Conservation (phyloP, 1,140 invertebrate genomes). For the Heterodera carotae region DNA sequence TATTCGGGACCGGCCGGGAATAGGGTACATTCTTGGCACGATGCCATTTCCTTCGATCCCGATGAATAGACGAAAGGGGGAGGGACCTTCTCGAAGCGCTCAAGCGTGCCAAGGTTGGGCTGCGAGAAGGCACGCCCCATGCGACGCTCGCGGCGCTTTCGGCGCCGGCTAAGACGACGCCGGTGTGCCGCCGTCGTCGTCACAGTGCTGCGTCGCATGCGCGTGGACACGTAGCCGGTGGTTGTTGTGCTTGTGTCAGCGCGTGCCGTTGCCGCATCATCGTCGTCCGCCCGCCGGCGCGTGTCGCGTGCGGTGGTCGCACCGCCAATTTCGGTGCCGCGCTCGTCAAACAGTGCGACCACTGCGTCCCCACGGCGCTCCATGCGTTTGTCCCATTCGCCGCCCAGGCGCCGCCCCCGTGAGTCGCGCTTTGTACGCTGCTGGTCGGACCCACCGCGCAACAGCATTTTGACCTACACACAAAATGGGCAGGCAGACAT, state of each 20-base stretch:
- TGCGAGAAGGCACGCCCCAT: constrained; percentile 36
- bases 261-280: not conserved
- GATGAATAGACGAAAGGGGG: not conserved
- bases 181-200: not conserved
- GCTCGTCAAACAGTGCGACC: constrained; percentile 13
- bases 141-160: constrained; percentile 1
- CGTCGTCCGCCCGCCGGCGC: not conserved
- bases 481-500: not conserved
- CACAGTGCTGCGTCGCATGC: not conserved
- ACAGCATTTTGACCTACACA: constrained; percentile 7
- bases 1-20: too few relatives aligned
- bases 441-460: constrained; percentile 17
- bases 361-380: constrained; percentile 10
- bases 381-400: constrained; percentile 28
- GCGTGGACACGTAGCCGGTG: not conserved
- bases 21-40: not conserved
- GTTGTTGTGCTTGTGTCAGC: not conserved
- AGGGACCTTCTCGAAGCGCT: constrained; percentile 56
- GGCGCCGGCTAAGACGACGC: constrained; percentile 5
- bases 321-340: not conserved
- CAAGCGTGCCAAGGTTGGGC: constrained; percentile 44
- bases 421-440: constrained; percentile 20
- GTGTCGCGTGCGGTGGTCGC: not conserved
- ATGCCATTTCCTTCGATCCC: not conserved
- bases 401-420: constrained; percentile 19